Conservation (phyloP, 23 tunicate genomes). For the Styela plicata region DNA sequence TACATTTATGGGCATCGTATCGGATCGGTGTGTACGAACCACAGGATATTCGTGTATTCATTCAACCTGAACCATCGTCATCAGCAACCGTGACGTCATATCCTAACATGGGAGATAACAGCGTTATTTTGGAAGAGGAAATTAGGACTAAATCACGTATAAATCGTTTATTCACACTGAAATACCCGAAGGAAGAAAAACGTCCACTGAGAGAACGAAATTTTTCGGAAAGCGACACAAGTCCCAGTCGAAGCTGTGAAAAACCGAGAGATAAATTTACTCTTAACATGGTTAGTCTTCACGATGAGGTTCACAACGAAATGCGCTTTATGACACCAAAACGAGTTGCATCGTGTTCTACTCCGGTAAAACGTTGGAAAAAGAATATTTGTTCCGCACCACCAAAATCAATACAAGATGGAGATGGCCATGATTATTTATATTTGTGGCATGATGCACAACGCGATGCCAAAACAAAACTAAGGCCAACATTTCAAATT, state of each 20-base stretch:
- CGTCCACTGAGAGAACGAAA: not conserved
- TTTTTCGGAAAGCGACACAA: not conserved
- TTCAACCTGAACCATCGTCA: constrained; percentile 8
- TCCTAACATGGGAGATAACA: not conserved
- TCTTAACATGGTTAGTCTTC: not conserved
- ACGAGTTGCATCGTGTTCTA: constrained; percentile 2
- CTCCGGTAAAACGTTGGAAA: constrained; percentile 22
- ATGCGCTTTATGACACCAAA: not conserved
- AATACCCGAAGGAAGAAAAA: constrained; percentile 15
- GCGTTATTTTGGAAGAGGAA: not conserved
- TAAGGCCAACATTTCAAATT: constrained; percentile 1
- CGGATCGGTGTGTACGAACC: constrained; percentile 18
- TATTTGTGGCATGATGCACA: constrained; percentile 44
- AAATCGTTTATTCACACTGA: not conserved
- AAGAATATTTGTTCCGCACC: not conserved
- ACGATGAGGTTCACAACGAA: not conserved
- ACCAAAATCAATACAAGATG: not conserved
- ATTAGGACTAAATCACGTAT: not conserved
- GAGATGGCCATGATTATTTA: not conserved
- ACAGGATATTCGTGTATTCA: constrained; percentile 34
- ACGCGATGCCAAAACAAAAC: constrained; percentile 16
- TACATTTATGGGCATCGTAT: constrained; percentile 42
- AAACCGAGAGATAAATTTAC: not conserved
- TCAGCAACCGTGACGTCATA: not conserved
- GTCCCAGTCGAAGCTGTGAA: not conserved